These are phyloP conservation scores for Cantharis nigra DNA, from an alignment of 2,888 invertebrate species.

Conservation along the genomic window DNA sequence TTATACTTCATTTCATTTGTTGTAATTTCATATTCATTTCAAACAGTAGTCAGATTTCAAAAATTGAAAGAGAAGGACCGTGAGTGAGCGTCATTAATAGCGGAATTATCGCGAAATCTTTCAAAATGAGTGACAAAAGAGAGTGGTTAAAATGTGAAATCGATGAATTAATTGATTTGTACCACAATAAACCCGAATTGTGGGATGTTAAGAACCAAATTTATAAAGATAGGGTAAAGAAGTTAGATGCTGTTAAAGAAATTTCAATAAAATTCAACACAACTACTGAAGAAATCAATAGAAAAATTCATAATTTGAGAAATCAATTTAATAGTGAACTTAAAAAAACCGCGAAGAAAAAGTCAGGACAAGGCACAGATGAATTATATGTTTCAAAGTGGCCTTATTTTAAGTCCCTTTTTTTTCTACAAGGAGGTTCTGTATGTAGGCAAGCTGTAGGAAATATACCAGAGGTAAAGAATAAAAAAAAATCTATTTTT, in stretches of 20 bases:
- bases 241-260: neutral
- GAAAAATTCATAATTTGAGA: constrained; percentile 1
- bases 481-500: neutral
- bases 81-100: no score
- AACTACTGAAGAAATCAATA: neutral
- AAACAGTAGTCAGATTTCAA: no score
- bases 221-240: neutral
- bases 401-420: neutral
- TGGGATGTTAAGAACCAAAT: constrained; percentile 17
- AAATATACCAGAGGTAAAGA: constrained; percentile 1
- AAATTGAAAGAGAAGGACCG: no score
- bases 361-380: neutral
- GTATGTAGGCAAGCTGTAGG: neutral
- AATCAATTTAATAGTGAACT: constrained; percentile 1
- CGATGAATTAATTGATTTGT: constrained; percentile 21
- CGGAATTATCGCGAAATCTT: no score
- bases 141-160: constrained; percentile 16
- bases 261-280: neutral
- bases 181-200: constrained; percentile 29
- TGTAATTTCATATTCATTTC: no score
- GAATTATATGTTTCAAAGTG: neutral
- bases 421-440: neutral
- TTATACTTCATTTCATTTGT: no score
- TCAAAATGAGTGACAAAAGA: neutral
- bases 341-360: neutral